These are phyloP conservation scores for Xiphophorus maculatus DNA, from an alignment of 2,113 vertebrate genomes.

Conservation along the genomic window DNA sequence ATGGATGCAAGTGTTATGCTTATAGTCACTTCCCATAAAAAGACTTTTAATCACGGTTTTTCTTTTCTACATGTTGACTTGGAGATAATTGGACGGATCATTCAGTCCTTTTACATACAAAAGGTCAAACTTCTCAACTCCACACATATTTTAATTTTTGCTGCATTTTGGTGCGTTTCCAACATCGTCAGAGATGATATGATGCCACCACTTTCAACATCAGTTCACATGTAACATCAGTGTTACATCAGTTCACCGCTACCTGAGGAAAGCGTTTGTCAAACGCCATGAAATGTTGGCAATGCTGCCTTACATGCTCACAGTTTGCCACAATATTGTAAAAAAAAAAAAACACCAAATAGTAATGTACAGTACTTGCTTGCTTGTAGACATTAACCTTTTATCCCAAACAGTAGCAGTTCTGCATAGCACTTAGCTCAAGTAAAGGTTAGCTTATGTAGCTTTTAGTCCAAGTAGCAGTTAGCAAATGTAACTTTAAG, in stretches of 20 bases:
- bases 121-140: not conserved
- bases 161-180: not conserved
- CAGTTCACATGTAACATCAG: not conserved
- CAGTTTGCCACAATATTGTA: no score
- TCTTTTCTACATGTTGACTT: not conserved
- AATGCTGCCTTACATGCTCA: no score
- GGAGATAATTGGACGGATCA: not conserved
- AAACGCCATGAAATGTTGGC: no score
- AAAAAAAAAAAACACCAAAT: no score
- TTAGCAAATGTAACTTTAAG: no score
- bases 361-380: no score
- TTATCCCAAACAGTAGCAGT: no score
- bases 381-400: no score
- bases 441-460: no score
- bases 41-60: not conserved
- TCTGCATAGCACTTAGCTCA: no score
- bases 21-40: not conserved
- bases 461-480: no score
- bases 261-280: no score
- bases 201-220: not conserved
- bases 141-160: not conserved
- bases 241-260: not conserved
- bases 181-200: not conserved
- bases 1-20: not conserved
- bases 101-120: not conserved